A percentile compares a stretch with the other conserved stretches of the same genome.
phyloP scores from a whole-genome alignment of 2,888 invertebrate genomes.

The Acronicta leporina region DNA sequence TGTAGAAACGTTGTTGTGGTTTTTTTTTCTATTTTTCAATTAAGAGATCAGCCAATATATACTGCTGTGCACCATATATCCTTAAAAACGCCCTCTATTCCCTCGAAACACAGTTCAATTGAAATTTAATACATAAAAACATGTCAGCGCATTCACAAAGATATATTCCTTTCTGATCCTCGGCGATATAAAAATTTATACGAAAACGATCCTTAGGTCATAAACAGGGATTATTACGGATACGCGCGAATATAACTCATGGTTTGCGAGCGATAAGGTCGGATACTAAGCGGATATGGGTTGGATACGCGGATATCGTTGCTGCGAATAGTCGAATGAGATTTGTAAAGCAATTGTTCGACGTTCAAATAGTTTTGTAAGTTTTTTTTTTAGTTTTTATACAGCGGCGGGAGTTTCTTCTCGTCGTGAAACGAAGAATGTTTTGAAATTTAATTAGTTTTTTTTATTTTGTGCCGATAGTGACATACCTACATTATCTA shows the following conservation, averaged over 20 bases:
- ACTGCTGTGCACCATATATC: constrained; percentile 1
- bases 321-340: constrained; percentile 41
- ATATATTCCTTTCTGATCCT: constrained; percentile 71
- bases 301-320: constrained; percentile 57
- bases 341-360: constrained; percentile 59
- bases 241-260: constrained; percentile 62
- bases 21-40: neutral
- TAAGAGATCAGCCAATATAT: too few species aligned
- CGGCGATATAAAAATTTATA: constrained; percentile 81
- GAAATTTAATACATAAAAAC: constrained; percentile 62
- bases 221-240: constrained; percentile 73
- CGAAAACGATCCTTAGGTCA: constrained; percentile 69
- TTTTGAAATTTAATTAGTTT: neutral
- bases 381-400: constrained; percentile 1
- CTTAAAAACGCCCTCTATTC: constrained; percentile 8
- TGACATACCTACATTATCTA: too few species aligned
- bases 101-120: constrained; percentile 29
- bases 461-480: too few species aligned
- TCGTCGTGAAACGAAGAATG: neutral
- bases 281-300: constrained; percentile 54
- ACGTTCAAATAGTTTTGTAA: constrained; percentile 30
- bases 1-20: too few species aligned
- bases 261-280: constrained; percentile 57
- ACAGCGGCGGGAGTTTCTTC: neutral
- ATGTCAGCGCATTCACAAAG: constrained; percentile 42